Evolutionary conservation across 2,797 vertebrate genomes (phyloP).

Genomic region (Malurus leucopterus): DNA sequence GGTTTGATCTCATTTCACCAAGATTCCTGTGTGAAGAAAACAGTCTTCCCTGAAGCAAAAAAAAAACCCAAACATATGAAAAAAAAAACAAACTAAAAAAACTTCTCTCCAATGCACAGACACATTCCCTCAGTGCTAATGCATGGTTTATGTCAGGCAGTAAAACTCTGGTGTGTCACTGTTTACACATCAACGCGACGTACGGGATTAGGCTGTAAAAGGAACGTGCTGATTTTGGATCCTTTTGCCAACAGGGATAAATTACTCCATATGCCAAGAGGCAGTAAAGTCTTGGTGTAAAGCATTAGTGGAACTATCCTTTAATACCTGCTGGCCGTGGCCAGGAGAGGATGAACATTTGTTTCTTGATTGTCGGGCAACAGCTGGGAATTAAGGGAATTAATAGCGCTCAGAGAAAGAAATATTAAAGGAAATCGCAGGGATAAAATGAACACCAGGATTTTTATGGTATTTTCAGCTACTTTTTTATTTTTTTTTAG

Average conservation of each 20-base stretch:
- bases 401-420: neutral
- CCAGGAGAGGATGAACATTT: neutral
- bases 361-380: neutral
- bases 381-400: constrained; percentile 12
- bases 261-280: constrained; percentile 4
- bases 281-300: neutral
- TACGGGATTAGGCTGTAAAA: constrained; percentile 10
- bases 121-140: neutral
- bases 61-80: too few relatives aligned
- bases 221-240: neutral
- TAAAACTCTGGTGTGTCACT: constrained; percentile 6
- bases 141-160: neutral
- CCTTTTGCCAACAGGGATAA: neutral
- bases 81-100: neutral
- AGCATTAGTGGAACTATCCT: neutral
- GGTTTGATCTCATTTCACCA: neutral
- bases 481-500: neutral
- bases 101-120: neutral
- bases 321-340: neutral
- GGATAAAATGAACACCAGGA: neutral
- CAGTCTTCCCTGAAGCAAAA: neutral
- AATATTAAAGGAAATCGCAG: neutral
- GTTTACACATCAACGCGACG: neutral
- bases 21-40: neutral
- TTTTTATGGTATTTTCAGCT: neutral